Evolutionary conservation across 1,140 invertebrate species (phyloP).

Genomic region (Diplogasteroides magnus): DNA sequence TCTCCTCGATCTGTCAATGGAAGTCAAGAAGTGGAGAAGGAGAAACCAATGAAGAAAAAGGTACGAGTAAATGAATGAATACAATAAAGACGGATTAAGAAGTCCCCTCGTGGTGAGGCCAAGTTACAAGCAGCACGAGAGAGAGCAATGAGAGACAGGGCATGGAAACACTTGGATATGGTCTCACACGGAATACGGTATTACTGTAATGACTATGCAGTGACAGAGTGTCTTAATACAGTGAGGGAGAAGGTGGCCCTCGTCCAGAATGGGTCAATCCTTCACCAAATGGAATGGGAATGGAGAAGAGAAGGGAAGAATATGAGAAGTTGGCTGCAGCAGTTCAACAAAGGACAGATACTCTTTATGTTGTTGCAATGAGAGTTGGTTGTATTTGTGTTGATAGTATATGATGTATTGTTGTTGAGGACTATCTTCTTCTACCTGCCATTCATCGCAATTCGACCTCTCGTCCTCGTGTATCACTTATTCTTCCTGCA

Average conservation of each 20-base stretch:
- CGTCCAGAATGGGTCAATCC: too few species aligned
- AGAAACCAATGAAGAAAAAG: too few species aligned
- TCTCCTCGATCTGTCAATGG: too few species aligned
- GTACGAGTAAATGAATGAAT: neutral
- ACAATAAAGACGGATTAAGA: slow-evolving; percentile 2
- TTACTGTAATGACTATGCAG: too few species aligned
- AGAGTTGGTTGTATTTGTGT: too few species aligned
- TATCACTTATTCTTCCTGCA: neutral
- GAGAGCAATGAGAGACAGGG: neutral
- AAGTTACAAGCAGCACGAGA: neutral
- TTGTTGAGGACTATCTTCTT: neutral
- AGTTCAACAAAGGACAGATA: neutral
- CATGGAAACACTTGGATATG: neutral
- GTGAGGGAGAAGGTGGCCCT: too few species aligned
- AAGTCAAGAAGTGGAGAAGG: too few species aligned
- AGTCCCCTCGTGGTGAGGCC: neutral
- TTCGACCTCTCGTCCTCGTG: neutral
- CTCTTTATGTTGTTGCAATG: neutral
- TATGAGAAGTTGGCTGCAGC: neutral
- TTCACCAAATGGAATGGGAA: too few species aligned
- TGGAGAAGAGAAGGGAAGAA: too few species aligned
- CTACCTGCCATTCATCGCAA: neutral
- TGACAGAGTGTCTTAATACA: too few species aligned
- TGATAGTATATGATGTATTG: too few species aligned
- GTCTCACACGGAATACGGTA: neutral